These are phyloP conservation scores for Melinaea marsaeus DNA, from an alignment of 2,888 invertebrate genomes.

Conservation along the genomic window DNA sequence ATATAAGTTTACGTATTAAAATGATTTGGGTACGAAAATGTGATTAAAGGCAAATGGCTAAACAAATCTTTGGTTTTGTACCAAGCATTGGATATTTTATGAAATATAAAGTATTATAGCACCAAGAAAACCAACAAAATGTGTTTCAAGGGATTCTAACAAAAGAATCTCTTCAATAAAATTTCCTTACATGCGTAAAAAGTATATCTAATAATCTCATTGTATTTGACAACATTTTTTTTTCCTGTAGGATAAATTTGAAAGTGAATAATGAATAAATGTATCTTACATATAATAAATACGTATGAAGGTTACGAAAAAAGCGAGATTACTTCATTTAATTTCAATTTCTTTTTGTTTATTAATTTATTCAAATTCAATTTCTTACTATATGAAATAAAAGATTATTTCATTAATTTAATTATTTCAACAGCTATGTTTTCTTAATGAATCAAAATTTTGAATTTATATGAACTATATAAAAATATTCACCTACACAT, in stretches of 20 bases:
- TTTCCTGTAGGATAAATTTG: background rate
- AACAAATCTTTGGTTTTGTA: background rate
- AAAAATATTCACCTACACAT: too few species aligned
- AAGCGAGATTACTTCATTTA: too few species aligned
- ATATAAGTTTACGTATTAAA: background rate
- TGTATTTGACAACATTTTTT: background rate
- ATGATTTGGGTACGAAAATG: background rate
- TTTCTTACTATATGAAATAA: too few species aligned
- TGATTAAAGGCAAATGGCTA: background rate
- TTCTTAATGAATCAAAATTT: too few species aligned
- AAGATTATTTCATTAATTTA: too few species aligned
- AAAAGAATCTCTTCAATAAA: slow-evolving; percentile 1
- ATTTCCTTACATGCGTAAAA: background rate
- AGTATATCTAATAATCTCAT: background rate
- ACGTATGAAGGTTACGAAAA: too few species aligned
- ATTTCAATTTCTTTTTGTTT: too few species aligned
- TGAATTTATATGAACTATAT: too few species aligned
- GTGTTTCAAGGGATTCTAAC: slow-evolving; percentile 1
- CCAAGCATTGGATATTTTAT: background rate
- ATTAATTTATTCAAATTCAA: too few species aligned
- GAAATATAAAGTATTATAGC: background rate
- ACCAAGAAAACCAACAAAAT: background rate
- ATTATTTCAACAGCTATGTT: too few species aligned
- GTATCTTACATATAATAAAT: background rate
- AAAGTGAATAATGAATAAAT: background rate